phyloP scores from a whole-genome alignment of 1,140 invertebrate genomes.

The Camponotus vicinus region DNA sequence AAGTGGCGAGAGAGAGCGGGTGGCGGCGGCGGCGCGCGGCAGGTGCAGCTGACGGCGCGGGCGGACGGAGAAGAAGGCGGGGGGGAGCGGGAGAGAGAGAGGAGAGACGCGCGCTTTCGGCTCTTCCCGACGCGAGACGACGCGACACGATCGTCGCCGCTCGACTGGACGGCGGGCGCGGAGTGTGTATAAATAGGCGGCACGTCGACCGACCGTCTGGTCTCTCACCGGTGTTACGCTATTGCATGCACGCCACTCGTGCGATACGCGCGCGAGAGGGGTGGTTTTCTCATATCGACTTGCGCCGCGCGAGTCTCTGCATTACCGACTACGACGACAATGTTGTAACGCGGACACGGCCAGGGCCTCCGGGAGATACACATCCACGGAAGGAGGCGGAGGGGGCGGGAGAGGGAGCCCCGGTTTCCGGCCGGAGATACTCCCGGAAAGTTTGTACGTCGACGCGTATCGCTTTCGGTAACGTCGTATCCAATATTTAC shows the following conservation, averaged over 20 bases:
- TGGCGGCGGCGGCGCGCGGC: conserved; percentile 37
- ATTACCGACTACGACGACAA: conserved; percentile 64
- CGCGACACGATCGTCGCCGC: conserved; percentile 70
- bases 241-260: conserved; percentile 66
- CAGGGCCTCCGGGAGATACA: conserved; percentile 4
- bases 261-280: conserved; percentile 53
- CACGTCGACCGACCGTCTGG: conserved; percentile 72
- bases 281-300: conserved; percentile 72
- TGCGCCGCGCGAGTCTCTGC: conserved; percentile 38
- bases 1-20: conserved; percentile 62
- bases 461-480: neutral
- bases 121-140: conserved; percentile 66
- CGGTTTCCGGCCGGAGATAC: neutral
- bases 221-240: conserved; percentile 64
- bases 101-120: conserved; percentile 44
- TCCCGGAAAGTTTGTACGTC: conserved; percentile 12
- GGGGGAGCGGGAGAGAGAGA: neutral
- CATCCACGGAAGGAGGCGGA: no score
- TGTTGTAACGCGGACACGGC: neutral
- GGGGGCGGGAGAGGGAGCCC: no score
- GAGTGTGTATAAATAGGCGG: conserved; percentile 75
- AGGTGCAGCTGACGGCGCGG: conserved; percentile 53
- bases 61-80: neutral
- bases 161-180: conserved; percentile 63
- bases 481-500: neutral